phyloP scores from a whole-genome alignment of 2,797 vertebrate genomes.

The Steatocranus sp. region DNA sequence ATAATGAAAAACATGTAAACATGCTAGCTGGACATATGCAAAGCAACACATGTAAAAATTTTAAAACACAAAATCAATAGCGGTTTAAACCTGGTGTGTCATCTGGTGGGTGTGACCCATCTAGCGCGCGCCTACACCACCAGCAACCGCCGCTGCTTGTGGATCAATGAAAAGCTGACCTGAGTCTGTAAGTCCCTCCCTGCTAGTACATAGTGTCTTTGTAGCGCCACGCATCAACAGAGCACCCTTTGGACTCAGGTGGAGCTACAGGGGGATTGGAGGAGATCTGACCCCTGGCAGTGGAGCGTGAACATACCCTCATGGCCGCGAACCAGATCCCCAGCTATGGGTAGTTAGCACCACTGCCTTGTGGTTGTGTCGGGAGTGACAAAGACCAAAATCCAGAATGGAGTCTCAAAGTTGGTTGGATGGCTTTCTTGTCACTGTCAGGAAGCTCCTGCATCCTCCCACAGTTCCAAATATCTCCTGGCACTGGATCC shows the following conservation, averaged over 20 bases:
- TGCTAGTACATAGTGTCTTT: neutral
- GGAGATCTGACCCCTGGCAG: neutral
- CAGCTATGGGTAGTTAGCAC: neutral
- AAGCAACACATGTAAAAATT: neutral
- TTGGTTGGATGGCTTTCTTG: neutral
- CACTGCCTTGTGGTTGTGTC: neutral
- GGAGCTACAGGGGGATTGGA: neutral
- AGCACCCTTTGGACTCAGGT: neutral
- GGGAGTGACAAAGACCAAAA: neutral
- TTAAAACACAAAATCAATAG: neutral
- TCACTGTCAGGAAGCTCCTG: neutral
- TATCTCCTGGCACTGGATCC: neutral
- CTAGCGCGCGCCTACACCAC: neutral
- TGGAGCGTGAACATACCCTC: neutral
- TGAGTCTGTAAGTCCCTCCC: neutral
- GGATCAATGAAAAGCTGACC: neutral
- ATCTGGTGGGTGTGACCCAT: neutral
- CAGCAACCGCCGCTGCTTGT: neutral
- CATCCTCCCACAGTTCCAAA: accelerated
- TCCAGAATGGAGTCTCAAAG: neutral
- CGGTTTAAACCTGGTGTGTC: neutral
- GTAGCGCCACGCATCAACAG: neutral
- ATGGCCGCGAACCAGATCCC: neutral
- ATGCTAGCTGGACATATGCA: neutral
- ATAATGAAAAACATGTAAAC: neutral